Conservation (phyloP, 2,888 invertebrate species). For the Synergus gifuensis region DNA sequence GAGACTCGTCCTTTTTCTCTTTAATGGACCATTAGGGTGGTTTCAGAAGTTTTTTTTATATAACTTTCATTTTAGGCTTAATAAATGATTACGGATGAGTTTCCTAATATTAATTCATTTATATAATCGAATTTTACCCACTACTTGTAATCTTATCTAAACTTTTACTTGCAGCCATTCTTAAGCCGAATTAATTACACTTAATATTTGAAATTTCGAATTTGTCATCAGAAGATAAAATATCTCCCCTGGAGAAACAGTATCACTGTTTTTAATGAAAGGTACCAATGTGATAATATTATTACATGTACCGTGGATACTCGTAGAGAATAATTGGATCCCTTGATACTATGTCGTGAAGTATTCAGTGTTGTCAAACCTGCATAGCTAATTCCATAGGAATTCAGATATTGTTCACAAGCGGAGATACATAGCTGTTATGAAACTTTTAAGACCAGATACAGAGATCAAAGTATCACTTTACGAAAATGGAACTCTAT, state of each 20-base stretch:
- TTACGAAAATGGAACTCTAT: constrained; percentile 3
- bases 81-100: not conserved
- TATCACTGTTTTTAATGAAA: not conserved
- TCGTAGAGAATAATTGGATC: not conserved
- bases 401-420: not conserved
- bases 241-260: not conserved
- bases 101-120: not conserved
- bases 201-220: not conserved
- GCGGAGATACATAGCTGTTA: not conserved
- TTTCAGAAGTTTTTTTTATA: not conserved
- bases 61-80: not conserved
- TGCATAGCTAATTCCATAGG: not conserved
- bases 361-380: not conserved
- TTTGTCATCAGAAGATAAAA: not conserved
- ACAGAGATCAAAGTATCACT: constrained; percentile 22
- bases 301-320: not conserved
- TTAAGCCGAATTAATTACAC: not conserved
- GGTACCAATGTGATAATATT: not conserved
- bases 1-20: not conserved
- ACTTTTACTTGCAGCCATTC: not conserved
- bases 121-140: not conserved
- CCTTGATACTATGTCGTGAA: not conserved
- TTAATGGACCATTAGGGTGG: not conserved
- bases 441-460: not conserved
- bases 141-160: not conserved